Conservation (phyloP, 2,797 vertebrate species). For the Pseudochaenichthys georgianus region DNA sequence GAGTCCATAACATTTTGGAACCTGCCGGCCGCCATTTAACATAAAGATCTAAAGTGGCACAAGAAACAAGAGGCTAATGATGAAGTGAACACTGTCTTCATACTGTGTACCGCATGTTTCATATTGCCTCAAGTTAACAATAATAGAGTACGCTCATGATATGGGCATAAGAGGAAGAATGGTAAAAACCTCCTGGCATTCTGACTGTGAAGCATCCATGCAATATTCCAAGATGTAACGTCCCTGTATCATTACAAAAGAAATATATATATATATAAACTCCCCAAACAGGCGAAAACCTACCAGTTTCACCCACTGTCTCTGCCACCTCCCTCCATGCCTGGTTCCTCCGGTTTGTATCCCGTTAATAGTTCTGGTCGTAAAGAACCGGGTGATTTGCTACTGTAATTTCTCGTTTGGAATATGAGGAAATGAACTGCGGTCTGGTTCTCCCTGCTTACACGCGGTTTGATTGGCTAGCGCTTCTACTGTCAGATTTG, state of each 20-base stretch:
- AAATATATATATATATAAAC: too few relatives aligned
- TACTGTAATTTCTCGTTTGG: too few relatives aligned
- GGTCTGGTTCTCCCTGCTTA: too few relatives aligned
- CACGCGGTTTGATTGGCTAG: too few relatives aligned
- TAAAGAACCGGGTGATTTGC: too few relatives aligned
- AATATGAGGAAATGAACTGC: too few relatives aligned
- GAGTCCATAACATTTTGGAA: constrained; percentile 33
- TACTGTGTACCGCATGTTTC: constrained; percentile 6
- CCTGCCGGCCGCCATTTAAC: constrained; percentile 57
- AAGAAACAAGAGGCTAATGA: constrained; percentile 40
- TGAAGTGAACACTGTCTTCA: constrained; percentile 18
- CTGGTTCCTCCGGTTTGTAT: too few relatives aligned
- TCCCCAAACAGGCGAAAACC: too few relatives aligned
- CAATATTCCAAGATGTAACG: neutral
- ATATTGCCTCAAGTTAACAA: constrained; percentile 36
- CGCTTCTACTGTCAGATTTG: too few relatives aligned
- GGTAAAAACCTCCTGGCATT: neutral
- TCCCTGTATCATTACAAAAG: neutral
- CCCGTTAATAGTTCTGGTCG: too few relatives aligned
- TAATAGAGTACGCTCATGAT: constrained; percentile 2
- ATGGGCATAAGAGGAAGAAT: neutral
- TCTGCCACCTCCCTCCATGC: too few relatives aligned
- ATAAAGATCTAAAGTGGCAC: constrained; percentile 33
- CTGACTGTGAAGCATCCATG: neutral
- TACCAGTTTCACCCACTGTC: too few relatives aligned